Evolutionary conservation across 2,888 invertebrate genomes (phyloP).

Genomic region (Gandaritis pyraliata): DNA sequence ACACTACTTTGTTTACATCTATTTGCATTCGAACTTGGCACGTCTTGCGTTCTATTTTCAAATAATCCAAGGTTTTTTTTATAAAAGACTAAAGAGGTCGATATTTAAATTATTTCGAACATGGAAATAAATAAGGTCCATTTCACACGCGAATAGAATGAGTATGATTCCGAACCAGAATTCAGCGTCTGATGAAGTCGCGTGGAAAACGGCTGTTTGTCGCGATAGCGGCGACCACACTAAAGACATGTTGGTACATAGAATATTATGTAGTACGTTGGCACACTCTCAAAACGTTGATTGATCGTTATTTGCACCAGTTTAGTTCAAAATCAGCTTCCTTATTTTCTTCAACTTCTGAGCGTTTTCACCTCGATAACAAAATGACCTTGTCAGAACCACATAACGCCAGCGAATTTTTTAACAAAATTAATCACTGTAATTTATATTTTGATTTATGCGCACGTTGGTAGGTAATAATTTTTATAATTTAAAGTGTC

Average conservation of each 20-base stretch:
- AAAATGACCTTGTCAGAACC: not conserved
- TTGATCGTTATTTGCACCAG: slow-evolving; percentile 21
- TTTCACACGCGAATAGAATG: slow-evolving; percentile 76
- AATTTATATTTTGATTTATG: no score
- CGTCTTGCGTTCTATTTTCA: slow-evolving; percentile 56
- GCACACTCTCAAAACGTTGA: slow-evolving; percentile 26
- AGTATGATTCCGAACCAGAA: slow-evolving; percentile 76
- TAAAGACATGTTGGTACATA: slow-evolving; percentile 54
- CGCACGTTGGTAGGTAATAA: no score
- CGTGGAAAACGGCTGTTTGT: slow-evolving; percentile 59
- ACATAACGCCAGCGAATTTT: not conserved
- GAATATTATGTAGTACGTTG: slow-evolving; percentile 11
- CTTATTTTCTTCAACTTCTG: not conserved
- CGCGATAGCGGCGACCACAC: slow-evolving; percentile 68
- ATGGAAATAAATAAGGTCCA: slow-evolving; percentile 78
- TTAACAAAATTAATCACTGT: no score
- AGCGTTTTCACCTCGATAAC: not conserved
- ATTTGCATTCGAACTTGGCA: slow-evolving; percentile 48
- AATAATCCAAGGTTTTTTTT: slow-evolving; percentile 49
- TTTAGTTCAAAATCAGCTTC: slow-evolving; percentile 22
- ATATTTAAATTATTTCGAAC: slow-evolving; percentile 34
- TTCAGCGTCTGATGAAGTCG: slow-evolving; percentile 70
- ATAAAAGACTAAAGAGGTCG: slow-evolving; percentile 32
- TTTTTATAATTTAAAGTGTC: no score
- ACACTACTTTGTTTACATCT: slow-evolving; percentile 30